Evolutionary conservation across 2,797 vertebrate genomes (phyloP).

Genomic region (Sciurus carolinensis): DNA sequence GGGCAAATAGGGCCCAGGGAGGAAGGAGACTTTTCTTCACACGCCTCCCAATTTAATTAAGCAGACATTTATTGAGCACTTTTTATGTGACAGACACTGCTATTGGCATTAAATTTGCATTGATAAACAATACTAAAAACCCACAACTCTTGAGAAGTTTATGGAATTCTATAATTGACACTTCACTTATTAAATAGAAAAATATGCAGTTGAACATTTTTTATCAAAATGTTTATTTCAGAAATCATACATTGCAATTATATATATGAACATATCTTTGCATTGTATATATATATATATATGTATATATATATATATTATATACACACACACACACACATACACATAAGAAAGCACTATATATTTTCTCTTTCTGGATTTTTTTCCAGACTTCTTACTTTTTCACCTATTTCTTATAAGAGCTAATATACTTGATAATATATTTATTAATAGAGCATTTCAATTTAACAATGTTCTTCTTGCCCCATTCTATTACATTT

Average conservation of each 20-base stretch:
- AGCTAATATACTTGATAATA: background rate
- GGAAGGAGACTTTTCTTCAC: background rate
- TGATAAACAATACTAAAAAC: background rate
- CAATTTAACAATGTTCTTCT: background rate
- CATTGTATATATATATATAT: background rate
- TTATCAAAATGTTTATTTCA: background rate
- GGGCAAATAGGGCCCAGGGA: background rate
- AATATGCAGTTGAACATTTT: background rate
- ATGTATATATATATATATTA: no score
- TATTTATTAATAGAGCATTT: background rate
- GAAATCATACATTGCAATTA: background rate
- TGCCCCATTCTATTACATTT: background rate
- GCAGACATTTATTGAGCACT: background rate
- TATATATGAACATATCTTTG: background rate
- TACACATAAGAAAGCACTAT: no score
- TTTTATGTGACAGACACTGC: background rate
- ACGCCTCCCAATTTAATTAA: background rate
- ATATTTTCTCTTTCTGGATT: background rate
- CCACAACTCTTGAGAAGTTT: background rate
- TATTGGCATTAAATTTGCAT: background rate
- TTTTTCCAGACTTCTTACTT: background rate
- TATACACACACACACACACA: no score
- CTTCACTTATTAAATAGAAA: background rate
- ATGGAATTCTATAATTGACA: background rate
- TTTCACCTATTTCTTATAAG: background rate